Evolutionary conservation across 2,797 vertebrate species (phyloP), one percentile per base, ranked within the genome.

Genomic region (Rhabdomys pumilio): DNA sequence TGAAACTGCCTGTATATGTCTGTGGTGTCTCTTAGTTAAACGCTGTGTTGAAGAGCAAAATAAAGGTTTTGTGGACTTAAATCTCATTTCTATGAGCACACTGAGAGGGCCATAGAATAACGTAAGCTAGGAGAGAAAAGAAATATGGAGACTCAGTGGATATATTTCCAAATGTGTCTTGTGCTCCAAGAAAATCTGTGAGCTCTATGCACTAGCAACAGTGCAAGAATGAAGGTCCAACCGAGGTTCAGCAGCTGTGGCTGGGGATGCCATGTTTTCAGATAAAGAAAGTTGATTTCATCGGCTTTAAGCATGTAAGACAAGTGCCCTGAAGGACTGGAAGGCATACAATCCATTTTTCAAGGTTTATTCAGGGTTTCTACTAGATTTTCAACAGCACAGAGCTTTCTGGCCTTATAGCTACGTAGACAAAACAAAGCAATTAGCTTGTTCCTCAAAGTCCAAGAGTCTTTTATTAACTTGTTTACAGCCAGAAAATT

Each of bases 401-500:
- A 90, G 88, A 73, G 29, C 55, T 95, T 89, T 83, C 38, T 44
- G 59, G 65, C 3, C 72, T 67, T 59, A 82, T 0, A 61, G 6
- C 65, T 67, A 31, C 61, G 24, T 22, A 80, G 47, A 83, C 93
- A 86, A 44, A 24, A 85, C 73, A 17, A 20, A 34, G 20, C 29
- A 81, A 47, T 92, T 15, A 76, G 29, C 44, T 87, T 91, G 12
- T 1, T 83, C 12, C 63, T 89, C 57, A 73, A 4, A n/a, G 77
- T 73, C n/a, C 15, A 26, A 59, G n/a, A 22, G 34, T 57, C 80
- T 24, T 80, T 44, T 85, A 63, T 22, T 83, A 90, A 76, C 26
- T 95, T 44, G 89, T 75, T 73, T 69, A 65, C 79, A 84, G 75
- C 44, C 75, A 88, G 75, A 72, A 38, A 53, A 72, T 93, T 90